Evolutionary conservation across 2,888 invertebrate genomes (phyloP).

Genomic region (Vanessa cardui): DNA sequence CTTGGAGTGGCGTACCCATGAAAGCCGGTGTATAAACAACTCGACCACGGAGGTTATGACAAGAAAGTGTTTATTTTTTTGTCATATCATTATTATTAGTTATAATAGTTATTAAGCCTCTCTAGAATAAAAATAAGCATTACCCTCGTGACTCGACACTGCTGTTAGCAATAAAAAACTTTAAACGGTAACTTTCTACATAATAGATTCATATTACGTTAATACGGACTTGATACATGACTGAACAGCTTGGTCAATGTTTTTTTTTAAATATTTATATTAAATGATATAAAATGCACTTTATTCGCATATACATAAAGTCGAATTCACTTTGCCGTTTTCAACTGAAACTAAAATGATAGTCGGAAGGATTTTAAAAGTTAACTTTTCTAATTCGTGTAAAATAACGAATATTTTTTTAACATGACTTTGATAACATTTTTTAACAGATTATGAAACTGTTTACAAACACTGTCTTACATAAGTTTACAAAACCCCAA

Average conservation of each 20-base stretch:
- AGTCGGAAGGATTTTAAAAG: neutral
- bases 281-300: neutral
- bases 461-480: neutral
- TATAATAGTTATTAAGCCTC: neutral
- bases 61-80: no score
- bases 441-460: neutral
- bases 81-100: no score
- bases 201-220: constrained; percentile 42
- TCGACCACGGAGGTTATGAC: no score
- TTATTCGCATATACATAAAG: neutral
- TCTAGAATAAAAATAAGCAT: neutral
- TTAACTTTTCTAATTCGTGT: no score
- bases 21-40: no score
- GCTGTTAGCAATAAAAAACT: neutral
- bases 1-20: no score
- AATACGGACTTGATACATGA: constrained; percentile 45
- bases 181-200: constrained; percentile 45
- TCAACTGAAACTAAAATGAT: neutral
- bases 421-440: neutral
- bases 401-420: no score
- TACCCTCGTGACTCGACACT: neutral
- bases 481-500: neutral
- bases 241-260: constrained; percentile 50
- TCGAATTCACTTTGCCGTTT: neutral
- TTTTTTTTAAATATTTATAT: constrained; percentile 19